Conservation (phyloP, 2,797 vertebrate genomes). For the Botia almorhae region DNA sequence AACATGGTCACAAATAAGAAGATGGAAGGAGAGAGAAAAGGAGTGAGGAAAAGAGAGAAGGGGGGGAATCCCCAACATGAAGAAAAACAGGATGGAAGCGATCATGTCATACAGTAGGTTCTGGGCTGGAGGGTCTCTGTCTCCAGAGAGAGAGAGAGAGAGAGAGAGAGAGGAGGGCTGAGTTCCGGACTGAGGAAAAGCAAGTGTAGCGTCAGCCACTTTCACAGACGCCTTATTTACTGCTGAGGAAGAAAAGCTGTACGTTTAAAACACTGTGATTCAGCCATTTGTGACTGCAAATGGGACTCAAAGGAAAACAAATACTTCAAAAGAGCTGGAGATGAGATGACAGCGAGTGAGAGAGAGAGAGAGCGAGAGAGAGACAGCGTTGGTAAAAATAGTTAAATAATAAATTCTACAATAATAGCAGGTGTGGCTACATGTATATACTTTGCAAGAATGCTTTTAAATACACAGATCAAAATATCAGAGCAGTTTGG, state of each 20-base stretch:
- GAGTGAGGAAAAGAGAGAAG: background rate
- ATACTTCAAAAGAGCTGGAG: constrained; percentile 44
- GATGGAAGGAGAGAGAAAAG: constrained; percentile 50
- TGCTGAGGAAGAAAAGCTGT: constrained; percentile 55
- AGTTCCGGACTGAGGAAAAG: constrained; percentile 39
- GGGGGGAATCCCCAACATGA: constrained; percentile 56
- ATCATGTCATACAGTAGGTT: constrained; percentile 45
- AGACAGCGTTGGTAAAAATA: background rate
- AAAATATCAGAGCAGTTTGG: background rate
- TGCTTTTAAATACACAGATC: background rate
- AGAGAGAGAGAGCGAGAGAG: constrained; percentile 6
- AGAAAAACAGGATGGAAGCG: constrained; percentile 55
- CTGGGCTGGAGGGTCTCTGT: constrained; percentile 35
- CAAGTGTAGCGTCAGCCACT: constrained; percentile 32
- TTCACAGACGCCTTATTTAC: constrained; percentile 55
- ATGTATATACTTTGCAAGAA: background rate
- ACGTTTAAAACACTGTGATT: constrained; percentile 42
- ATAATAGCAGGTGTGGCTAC: constrained; percentile 3
- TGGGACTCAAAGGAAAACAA: constrained; percentile 56
- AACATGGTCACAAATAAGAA: constrained; percentile 73
- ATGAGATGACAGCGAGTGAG: background rate
- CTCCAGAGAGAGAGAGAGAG: constrained; percentile 39
- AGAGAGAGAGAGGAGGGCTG: constrained; percentile 23
- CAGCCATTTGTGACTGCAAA: constrained; percentile 62
- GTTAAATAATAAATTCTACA: background rate